These are phyloP conservation scores for Chironex yamaguchii DNA, from an alignment of 30 jellyfish, hydroid and myxozoan species.

Conservation along the genomic window DNA sequence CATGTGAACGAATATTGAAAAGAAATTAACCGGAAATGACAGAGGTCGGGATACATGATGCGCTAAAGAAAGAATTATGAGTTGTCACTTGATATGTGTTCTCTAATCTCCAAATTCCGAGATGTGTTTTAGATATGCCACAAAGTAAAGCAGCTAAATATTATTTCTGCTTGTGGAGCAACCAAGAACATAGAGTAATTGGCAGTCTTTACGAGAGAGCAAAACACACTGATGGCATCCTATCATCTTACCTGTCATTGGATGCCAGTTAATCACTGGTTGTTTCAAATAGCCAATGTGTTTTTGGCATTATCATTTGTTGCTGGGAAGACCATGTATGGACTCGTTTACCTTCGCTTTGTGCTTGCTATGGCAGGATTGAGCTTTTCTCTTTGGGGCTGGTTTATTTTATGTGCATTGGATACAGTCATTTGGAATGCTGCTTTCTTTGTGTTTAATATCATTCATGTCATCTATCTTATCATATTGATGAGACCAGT, in stretches of 20 bases:
- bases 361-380: conserved; percentile 78
- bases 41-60: too few species aligned
- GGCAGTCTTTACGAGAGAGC: too few species aligned
- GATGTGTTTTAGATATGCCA: too few species aligned
- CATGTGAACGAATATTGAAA: too few species aligned
- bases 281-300: conserved; percentile 83
- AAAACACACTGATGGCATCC: too few species aligned
- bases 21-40: too few species aligned
- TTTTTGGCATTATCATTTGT: conserved; percentile 73
- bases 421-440: conserved; percentile 89
- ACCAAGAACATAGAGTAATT: too few species aligned
- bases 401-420: conserved; percentile 82
- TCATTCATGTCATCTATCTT: conserved; percentile 73
- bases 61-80: too few species aligned
- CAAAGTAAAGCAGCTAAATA: too few species aligned
- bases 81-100: too few species aligned
- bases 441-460: conserved; percentile 60
- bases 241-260: conserved; percentile 79
- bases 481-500: conserved; percentile 64
- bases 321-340: conserved; percentile 71
- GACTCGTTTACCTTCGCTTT: conserved; percentile 74
- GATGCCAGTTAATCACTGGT: conserved; percentile 78
- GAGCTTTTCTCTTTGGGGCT: conserved; percentile 82
- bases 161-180: too few species aligned
- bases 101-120: too few species aligned